Base-by-base conservation (phyloP, 2,888 invertebrate genomes). In the Phania funesta region DNA sequence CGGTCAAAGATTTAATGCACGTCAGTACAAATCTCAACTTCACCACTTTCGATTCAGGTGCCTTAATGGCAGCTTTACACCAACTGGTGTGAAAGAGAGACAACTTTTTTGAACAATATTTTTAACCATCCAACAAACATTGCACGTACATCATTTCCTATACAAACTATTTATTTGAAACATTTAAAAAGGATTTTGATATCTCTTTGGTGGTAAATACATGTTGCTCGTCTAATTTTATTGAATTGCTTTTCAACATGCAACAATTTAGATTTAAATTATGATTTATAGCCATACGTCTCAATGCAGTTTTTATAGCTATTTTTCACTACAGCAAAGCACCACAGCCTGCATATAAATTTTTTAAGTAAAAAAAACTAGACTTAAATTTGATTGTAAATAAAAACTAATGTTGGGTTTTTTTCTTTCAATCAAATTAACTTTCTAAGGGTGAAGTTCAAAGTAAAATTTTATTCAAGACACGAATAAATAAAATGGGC, bases 371-470 rank as follows among this genome's bases (percentile, higher is more conserved):
- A n/a, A 48, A 7, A 20, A 50, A 73, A n/a, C 4, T 9, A 65
- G 11, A 65, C 22, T 46, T 26, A 8, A 48, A 74, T 35, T 74
- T 24, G 26, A 65, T 5, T 5, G 20, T 48, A 67, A 52, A 73
- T 44, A 44, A 32, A 60, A 29, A 64, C 54, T 24, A 54, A 44
- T 35, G 9, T 26, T 22, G 8, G 5, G 3, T 0, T 44, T 18
- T 62, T 41, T 44, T 64, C 56, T 38, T 35, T 60, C 20, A 11
- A 67, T 20, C 16, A 56, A 48, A 46, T 71, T 65, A 41, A 78
- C 70, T 65, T 71, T 64, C 71, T 58, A 71, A 65, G 78, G 78
- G 78, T 78, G 54, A 71, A 78, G 78, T 78, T 78, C 78, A 78
- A 78, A 78, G 71, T 56, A 56, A 71, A 77, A 32, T 38, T 74